Evolutionary conservation across 2,888 invertebrate genomes (phyloP), one percentile per base, ranked within the genome.

Genomic region (Pocota personata): DNA sequence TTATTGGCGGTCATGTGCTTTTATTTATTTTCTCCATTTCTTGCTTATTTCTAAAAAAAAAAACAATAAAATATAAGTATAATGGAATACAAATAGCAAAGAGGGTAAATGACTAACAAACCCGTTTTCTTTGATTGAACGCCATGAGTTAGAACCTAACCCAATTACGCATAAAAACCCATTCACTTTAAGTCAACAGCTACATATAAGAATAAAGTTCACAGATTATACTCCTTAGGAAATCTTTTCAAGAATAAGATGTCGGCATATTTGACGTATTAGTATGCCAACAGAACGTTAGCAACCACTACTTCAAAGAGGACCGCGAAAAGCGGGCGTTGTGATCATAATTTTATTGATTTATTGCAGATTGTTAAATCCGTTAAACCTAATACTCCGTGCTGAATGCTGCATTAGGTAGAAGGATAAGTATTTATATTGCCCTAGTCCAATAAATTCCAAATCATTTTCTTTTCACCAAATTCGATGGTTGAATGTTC

Each of bases 311-410:
- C 72, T 52, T 86, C 86, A 86, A 86, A 86, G 71, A 7, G 57
- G 1, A 60, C 86, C 86, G 86, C 82, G 46, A 48, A 75, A 86
- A 77, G 86, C 86, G 86, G 86, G 86, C 86, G 86, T 86, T 88
- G 87, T 88, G 86, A 89, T 88, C 89, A 89, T 89, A 89, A 89
- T 89, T 89, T 89, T 89, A 89, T 88, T 88, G 87, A 88, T 89
- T 88, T 88, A 89, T 88, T 87, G 87, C 87, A 24, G 14, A 76
- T 76, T 67, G 66, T 86, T 82, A 86, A 86, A 67, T 57, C 71
- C 52, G 80, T 86, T 72, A 72, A 64, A 57, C 75, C 66, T 21
- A 57, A 69, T 55, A 57, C 71, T 79, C 32, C 27, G 35, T 64
- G 55, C 30, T 57, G 48, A n/a, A 43, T 14, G 6, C 30, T 57